Evolutionary conservation across 2,113 vertebrate species (phyloP).

Genomic region (Chlamydotis undulata): DNA sequence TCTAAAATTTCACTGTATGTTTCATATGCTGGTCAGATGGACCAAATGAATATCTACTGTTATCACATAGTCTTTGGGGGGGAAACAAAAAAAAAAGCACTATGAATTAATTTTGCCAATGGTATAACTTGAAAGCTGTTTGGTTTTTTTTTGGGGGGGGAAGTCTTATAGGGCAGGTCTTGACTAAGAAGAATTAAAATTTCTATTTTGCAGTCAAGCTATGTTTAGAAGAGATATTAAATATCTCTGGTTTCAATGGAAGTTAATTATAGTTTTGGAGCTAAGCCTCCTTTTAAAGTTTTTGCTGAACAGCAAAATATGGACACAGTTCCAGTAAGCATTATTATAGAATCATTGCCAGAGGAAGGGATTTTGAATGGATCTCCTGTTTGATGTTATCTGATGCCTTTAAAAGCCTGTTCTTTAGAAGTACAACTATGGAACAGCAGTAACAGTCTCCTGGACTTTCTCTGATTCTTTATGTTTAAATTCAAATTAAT

Average conservation of each 20-base stretch:
- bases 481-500: neutral
- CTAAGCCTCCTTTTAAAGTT: neutral
- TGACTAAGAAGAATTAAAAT: neutral
- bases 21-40: neutral
- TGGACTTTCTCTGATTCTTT: neutral
- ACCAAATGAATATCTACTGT: neutral
- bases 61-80: neutral
- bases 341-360: neutral
- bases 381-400: neutral
- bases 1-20: neutral
- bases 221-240: neutral
- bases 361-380: neutral
- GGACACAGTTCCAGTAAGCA: neutral
- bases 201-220: neutral
- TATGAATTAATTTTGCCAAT: neutral
- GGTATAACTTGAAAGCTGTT: neutral
- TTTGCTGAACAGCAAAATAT: neutral
- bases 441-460: fast-evolving
- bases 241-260: neutral
- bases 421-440: neutral
- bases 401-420: neutral
- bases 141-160: neutral
- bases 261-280: neutral
- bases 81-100: neutral
- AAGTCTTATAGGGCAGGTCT: neutral